These are phyloP conservation scores for Ganaspis sp. DNA, from an alignment of 1,140 invertebrate genomes.

Conservation along the genomic window DNA sequence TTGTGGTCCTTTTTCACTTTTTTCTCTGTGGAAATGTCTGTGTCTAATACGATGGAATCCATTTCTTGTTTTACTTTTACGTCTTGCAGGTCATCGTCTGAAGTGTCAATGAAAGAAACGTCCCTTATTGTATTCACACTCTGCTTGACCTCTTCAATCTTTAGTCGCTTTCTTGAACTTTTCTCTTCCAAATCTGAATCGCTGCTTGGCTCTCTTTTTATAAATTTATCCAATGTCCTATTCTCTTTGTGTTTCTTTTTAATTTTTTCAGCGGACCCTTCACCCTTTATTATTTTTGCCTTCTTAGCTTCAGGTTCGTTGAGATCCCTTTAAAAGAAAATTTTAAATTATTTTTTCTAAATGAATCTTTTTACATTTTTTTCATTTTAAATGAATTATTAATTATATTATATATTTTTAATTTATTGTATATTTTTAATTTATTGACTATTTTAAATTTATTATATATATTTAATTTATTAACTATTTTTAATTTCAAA, in stretches of 20 bases:
- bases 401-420: too few species aligned
- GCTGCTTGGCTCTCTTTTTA: conserved; percentile 31
- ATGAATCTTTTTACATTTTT: too few species aligned
- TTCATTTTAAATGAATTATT: too few species aligned
- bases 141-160: background rate
- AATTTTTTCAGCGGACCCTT: background rate
- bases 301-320: conserved; percentile 1
- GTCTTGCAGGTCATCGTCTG: background rate
- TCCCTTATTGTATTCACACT: conserved; percentile 29
- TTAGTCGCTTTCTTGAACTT: background rate
- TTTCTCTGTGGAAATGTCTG: background rate
- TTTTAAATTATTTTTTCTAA: too few species aligned
- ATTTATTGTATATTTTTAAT: too few species aligned
- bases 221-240: background rate
- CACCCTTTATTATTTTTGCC: background rate
- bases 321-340: conserved; percentile 7
- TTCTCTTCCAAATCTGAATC: background rate
- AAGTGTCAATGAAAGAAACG: background rate
- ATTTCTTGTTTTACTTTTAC: conserved; percentile 18
- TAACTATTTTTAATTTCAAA: too few species aligned
- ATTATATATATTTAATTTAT: too few species aligned
- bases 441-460: too few species aligned
- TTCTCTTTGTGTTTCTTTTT: background rate
- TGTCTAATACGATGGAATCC: background rate
- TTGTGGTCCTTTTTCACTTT: conserved; percentile 36